Base-by-base conservation (phyloP, 1,140 invertebrate genomes). In the Sinella curviseta region DNA sequence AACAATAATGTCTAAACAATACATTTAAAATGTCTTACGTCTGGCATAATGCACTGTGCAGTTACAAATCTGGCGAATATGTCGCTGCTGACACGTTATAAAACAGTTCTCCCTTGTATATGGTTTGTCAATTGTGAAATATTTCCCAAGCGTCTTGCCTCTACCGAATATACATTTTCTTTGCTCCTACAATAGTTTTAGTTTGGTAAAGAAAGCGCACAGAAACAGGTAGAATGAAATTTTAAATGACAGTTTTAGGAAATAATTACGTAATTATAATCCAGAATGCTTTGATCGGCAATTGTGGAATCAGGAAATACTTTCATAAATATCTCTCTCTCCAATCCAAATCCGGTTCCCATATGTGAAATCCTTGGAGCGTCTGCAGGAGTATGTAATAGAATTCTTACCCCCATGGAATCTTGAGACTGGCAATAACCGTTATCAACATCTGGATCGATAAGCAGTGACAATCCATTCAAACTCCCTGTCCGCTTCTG, bases 61-160 rank as follows among this genome's bases (percentile, higher is more conserved):
- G 31, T 70, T 70, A 30, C 65, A 70, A 14, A 30, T 8, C 12
- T 70, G 26, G 1, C 26, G 26, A 70, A 70, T 33, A 70, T 33
- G 65, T 31, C 65, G 65, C 30, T 70, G 65, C 2, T 31, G 12
- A 33, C 65, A 70, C 4, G 30, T 33, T n/a, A 70, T 8, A 30
- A 31, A 70, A 70, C 65, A 70, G 24, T 70, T 70, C 4, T 70
- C 31, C 28, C 65, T 30, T 14, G 65, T 70, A n/a, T 70, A 70
- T 14, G 65, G 65, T 70, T 12, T 70, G 8, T 70, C 65, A 70
- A 70, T 33, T 33, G 3, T 24, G 65, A 8, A 70, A 14, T 60
- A 8, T 8, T 14, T 60, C 12, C 39, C 20, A 48, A 12, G 24
- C 14, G 24, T 3, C 8, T 60, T 33, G n/a, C 28, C 31, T 8